Evolutionary conservation across 2,888 invertebrate species (phyloP).

Genomic region (Andrena fulva): DNA sequence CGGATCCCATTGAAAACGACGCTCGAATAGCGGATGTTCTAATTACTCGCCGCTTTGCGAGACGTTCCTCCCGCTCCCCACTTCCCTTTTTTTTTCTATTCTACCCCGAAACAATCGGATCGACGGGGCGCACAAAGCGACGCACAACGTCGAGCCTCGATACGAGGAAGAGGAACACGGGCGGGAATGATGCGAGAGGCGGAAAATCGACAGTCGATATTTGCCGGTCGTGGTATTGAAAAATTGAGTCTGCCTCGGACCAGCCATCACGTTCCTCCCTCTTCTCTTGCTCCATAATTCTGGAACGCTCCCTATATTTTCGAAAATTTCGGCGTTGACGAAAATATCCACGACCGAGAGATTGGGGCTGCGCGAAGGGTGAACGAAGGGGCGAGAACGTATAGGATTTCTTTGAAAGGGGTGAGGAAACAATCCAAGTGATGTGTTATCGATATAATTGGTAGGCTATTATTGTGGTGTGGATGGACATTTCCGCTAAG

Average conservation of each 20-base stretch:
- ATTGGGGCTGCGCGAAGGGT: neutral
- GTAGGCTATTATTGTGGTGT: no score
- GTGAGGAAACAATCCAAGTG: neutral
- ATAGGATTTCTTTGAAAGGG: neutral
- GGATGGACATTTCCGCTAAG: no score
- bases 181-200: constrained; percentile 39
- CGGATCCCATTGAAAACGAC: constrained; percentile 22
- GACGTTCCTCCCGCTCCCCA: neutral
- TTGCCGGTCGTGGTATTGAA: constrained; percentile 64
- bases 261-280: neutral
- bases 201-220: constrained; percentile 60
- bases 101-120: constrained; percentile 43
- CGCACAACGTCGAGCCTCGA: constrained; percentile 27
- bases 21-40: constrained; percentile 46
- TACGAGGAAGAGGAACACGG: constrained; percentile 23
- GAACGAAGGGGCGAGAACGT: no score
- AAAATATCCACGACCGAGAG: neutral
- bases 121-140: constrained; percentile 50
- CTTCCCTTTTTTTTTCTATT: constrained; percentile 17
- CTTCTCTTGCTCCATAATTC: constrained; percentile 4
- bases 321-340: neutral
- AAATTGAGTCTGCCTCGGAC: constrained; percentile 59
- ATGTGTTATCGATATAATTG: no score
- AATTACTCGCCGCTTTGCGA: constrained; percentile 56
- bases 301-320: constrained; percentile 16